Evolutionary conservation across 2,797 vertebrate genomes (phyloP), one percentile per base, ranked within the genome.

Genomic region (Clangula hyemalis): DNA sequence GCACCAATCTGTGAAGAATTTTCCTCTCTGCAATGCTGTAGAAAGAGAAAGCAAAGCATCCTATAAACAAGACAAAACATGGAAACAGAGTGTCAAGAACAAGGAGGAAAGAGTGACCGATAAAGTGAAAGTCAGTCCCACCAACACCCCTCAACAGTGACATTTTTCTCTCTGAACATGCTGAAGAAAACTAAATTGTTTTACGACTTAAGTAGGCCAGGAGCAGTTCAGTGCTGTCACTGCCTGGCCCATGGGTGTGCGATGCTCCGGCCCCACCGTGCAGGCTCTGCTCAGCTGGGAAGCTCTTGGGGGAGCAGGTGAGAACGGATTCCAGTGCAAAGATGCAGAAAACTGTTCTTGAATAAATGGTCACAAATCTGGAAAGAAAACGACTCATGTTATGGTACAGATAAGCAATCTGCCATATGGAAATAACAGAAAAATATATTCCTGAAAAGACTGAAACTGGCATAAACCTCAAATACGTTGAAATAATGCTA

Each of bases 221-320:
- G 45, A 36, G 68, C 1, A 13, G 32, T 7, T 28, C 6, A 2
- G 38, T 30, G 53, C 27, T 30, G 36, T 8, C 3, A 47, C 79
- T 6, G 17, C 21, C 1, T 2, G 15, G 47, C 38, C 32, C 38
- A 5, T 1, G 3, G 45, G 8, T 0, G 2, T 36, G 58, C 30
- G 0, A 7, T 2, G 17, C n/a, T 27, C 11, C 1, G 7, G 61
- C n/a, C n/a, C 30, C 39, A 28, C 25, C 16, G 16, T n/a, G 41
- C 10, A 1, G 1, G 43, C 51, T 34, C 62, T 36, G 27, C 19
- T 17, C 38, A 27, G 56, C 49, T 24, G 11, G 3, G 5, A 30
- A 62, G 12, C 51, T n/a, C 74, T 2, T 17, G 5, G 8, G 2
- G 24, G 4, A n/a, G 34, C 11, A 2, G 28, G 13, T 13, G 11